phyloP scores from a whole-genome alignment of 2,113 vertebrate genomes.

The Uropsilus gracilis region DNA sequence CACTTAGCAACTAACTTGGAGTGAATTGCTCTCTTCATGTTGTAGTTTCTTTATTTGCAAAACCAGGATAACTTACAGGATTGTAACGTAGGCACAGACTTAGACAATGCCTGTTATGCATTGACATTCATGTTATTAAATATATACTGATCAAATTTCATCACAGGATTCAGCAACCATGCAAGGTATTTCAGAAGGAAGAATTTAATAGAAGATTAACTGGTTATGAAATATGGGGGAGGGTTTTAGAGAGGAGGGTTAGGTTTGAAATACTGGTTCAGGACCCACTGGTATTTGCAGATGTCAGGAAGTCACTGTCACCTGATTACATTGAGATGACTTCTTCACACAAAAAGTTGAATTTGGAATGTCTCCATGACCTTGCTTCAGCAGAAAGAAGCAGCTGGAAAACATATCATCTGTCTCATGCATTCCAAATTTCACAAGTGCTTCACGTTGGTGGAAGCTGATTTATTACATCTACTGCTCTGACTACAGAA shows the following conservation, averaged over 20 bases:
- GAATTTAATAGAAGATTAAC: not conserved
- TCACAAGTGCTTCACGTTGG: not conserved
- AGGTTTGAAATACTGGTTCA: not conserved
- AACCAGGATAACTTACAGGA: not conserved
- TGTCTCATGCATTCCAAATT: not conserved
- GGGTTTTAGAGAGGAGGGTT: not conserved
- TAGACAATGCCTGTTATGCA: not conserved
- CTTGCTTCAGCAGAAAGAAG: not conserved
- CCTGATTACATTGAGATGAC: not conserved
- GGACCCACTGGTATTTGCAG: no score
- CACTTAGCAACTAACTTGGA: not conserved
- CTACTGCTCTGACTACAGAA: not conserved
- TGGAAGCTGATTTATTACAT: not conserved
- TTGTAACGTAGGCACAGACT: not conserved
- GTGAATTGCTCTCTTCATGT: not conserved
- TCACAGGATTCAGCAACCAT: not conserved
- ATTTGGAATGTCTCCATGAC: not conserved
- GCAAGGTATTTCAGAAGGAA: not conserved
- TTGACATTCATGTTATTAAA: not conserved
- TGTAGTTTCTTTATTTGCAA: not conserved
- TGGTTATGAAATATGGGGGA: not conserved
- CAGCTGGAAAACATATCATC: not conserved
- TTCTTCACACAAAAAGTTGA: not conserved
- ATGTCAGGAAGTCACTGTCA: no score
- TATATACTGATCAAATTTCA: not conserved